Percentiles rank a stretch among this genome's conserved stretches.
Conservation (phyloP, 1,140 invertebrate species). For the Lycorma delicatula region DNA sequence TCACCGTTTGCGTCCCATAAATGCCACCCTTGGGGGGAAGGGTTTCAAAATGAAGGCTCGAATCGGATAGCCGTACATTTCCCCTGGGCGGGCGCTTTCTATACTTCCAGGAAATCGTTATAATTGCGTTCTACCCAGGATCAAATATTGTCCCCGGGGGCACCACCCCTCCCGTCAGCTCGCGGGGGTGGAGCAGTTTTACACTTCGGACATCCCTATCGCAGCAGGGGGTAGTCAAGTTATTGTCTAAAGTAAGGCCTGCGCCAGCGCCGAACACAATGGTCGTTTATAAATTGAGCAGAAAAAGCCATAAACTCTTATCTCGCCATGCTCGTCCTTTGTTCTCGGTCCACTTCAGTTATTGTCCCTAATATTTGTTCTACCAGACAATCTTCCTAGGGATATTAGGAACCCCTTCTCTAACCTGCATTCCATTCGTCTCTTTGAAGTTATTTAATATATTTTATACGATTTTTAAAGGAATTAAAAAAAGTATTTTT, state of each 20-base stretch:
- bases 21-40: neutral
- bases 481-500: no score
- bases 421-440: no score
- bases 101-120: slow-evolving; percentile 1
- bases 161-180: neutral
- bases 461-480: no score
- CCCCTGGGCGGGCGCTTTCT: slow-evolving; percentile 1
- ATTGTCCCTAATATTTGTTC: slow-evolving; percentile 2
- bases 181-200: neutral
- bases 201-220: neutral
- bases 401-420: no score
- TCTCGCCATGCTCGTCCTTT: neutral
- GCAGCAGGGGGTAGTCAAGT: no score
- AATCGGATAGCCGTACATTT: neutral
- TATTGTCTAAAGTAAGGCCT: no score
- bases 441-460: no score
- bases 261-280: no score
- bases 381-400: neutral
- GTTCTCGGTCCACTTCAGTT: slow-evolving; percentile 1
- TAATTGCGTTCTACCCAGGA: slow-evolving; percentile 1
- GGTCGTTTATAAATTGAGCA: slow-evolving; percentile 2
- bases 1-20: neutral
- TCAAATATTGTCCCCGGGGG: neutral
- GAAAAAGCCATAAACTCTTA: slow-evolving; percentile 3
- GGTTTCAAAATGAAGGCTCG: neutral